Evolutionary conservation across 2,797 vertebrate species (phyloP).

Genomic region (Acomys russatus): DNA sequence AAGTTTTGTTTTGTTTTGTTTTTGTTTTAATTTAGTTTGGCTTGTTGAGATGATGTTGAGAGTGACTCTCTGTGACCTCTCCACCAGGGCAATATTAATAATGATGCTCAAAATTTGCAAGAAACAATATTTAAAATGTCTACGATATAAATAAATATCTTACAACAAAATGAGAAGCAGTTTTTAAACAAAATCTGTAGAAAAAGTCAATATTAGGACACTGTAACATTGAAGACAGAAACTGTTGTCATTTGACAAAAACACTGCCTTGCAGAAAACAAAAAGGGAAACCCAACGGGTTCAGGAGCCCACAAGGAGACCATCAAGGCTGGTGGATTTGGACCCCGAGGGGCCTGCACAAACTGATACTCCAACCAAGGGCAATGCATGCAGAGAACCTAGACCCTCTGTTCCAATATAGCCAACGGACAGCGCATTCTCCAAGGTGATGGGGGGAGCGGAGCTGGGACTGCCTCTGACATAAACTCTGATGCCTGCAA

Average conservation of each 20-base stretch:
- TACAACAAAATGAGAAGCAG: constrained; percentile 15
- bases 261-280: neutral
- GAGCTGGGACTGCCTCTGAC: too few species aligned
- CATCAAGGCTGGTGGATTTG: too few species aligned
- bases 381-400: too few species aligned
- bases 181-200: constrained; percentile 15
- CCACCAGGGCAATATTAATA: neutral
- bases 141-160: neutral
- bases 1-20: too few species aligned
- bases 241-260: neutral
- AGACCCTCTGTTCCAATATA: too few species aligned
- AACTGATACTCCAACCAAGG: too few species aligned
- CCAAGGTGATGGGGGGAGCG: too few species aligned
- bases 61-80: neutral
- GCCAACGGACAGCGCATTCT: too few species aligned
- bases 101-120: constrained; percentile 40
- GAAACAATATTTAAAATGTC: neutral
- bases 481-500: too few species aligned
- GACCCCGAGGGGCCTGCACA: too few species aligned
- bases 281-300: neutral
- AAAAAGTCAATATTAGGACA: neutral
- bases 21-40: neutral
- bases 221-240: neutral
- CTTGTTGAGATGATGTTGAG: neutral
- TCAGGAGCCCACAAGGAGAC: too few species aligned